Evolutionary conservation across 92 coral and sea anemone species (phyloP).

Genomic region (Anthopleura xanthogrammica): DNA sequence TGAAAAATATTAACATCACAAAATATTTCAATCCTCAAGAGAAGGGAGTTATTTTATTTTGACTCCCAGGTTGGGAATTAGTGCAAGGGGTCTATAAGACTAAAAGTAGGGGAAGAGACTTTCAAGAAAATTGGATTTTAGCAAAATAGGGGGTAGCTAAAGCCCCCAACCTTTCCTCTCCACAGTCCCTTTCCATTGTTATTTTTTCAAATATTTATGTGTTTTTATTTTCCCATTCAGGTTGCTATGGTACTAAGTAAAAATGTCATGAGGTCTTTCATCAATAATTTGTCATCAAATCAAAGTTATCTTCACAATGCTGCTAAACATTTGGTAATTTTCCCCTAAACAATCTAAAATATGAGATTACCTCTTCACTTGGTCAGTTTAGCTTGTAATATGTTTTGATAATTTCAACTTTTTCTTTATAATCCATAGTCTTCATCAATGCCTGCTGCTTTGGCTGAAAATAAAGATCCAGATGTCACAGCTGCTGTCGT

Average conservation of each 20-base stretch:
- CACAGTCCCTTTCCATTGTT: not conserved
- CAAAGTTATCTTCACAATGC: slow-evolving; percentile 75
- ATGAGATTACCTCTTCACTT: not conserved
- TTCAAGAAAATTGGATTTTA: no score
- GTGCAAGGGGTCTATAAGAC: no score
- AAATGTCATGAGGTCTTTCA: slow-evolving; percentile 66
- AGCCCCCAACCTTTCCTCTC: not conserved
- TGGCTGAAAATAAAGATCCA: slow-evolving; percentile 49
- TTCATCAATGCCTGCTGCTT: slow-evolving; percentile 49
- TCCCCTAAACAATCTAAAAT: no score
- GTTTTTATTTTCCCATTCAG: slow-evolving; percentile 17
- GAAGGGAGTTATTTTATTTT: no score
- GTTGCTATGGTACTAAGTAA: slow-evolving; percentile 60
- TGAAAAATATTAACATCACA: no score
- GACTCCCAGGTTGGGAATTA: no score
- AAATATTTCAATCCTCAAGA: no score
- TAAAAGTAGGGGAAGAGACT: no score
- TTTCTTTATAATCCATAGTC: slow-evolving; percentile 32
- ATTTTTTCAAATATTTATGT: not conserved
- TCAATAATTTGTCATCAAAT: slow-evolving; percentile 62
- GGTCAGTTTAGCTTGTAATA: not conserved
- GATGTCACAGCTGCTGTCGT: slow-evolving; percentile 53
- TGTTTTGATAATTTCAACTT: not conserved
- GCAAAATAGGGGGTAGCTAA: no score
- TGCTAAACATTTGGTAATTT: slow-evolving; percentile 67